Evolutionary conservation across 2,113 vertebrate species (phyloP), one percentile per base, ranked within the genome.

Genomic region (Sciurus niger): DNA sequence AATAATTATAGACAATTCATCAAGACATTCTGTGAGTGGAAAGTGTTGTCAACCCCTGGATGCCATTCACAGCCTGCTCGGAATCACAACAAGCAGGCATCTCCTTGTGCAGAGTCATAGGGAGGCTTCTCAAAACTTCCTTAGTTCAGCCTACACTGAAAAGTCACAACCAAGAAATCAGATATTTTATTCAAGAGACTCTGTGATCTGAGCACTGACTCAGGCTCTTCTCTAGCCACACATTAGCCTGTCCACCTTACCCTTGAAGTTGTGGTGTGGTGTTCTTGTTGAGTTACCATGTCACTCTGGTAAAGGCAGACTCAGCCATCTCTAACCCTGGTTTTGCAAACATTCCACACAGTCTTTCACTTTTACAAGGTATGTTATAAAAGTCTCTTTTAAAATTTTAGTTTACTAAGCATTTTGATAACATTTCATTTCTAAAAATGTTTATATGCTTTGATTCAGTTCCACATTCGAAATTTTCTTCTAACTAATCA

Each of bases 341-440:
- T 24, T 93, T 74, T 77, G 28, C 24, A 84, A 22, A 63, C 17
- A 53, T 18, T 53, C 46, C 13, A 3, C 77, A 2, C 77, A 2
- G 7, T 70, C n/a, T 68, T 70, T 72, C 58, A 76, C 83, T 95
- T 93, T 86, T 84, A 6, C 48, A 95, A 95, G 74, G 67, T 68
- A 37, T 7, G 1, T 77, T 86, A 65, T 72, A 74, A 83, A 96
- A 43, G 32, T 43, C 63, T 93, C 48, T 37, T 34, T 40, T 40
- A 46, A 83, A 93, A 79, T 24, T 48, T 63, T 88, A 43, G 28
- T 63, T 93, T 43, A 40, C 72, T 84, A 24, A 90, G 40, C 28
- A 80, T 97, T 95, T 92, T 93, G 72, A 30, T 92, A 84, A 34
- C 17, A 63, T 74, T 70, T 94, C 67, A 72, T 84, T 97, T 80